Evolutionary conservation across 1,140 invertebrate species (phyloP).

Genomic region (Eurosta solidaginis): DNA sequence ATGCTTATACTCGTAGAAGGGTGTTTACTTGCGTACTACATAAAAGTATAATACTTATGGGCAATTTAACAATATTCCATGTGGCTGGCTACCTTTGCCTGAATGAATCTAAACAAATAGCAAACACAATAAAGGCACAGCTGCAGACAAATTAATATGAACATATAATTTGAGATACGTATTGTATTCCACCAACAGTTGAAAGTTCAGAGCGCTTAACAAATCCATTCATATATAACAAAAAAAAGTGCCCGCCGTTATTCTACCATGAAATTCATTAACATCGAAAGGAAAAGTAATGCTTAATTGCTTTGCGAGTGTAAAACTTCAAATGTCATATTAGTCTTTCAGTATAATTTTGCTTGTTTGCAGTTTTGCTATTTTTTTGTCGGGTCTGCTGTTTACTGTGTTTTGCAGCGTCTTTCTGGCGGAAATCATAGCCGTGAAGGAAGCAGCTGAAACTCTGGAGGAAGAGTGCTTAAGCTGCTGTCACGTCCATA

Average conservation of each 20-base stretch:
- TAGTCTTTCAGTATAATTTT: not conserved
- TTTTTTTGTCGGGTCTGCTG: not conserved
- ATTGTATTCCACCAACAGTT: no score
- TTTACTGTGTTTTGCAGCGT: not conserved
- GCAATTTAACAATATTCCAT: not conserved
- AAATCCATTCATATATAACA: no score
- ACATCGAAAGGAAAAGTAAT: no score
- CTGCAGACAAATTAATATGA: not conserved
- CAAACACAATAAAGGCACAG: not conserved
- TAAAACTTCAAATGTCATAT: not conserved
- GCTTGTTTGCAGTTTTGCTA: no score
- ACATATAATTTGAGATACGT: not conserved
- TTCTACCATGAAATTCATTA: no score
- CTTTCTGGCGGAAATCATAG: no score
- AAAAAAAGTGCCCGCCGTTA: no score
- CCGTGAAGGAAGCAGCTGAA: no score
- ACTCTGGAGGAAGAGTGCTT: no score
- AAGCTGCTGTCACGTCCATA: no score
- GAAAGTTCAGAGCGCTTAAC: no score
- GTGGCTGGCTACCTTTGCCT: not conserved
- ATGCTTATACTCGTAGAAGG: not conserved
- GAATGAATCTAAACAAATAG: not conserved
- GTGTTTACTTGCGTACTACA: no score
- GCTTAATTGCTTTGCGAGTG: not conserved
- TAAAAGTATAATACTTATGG: not conserved